Evolutionary conservation across 1,140 invertebrate genomes (phyloP).

Genomic region (Leptinotarsa defecta): DNA sequence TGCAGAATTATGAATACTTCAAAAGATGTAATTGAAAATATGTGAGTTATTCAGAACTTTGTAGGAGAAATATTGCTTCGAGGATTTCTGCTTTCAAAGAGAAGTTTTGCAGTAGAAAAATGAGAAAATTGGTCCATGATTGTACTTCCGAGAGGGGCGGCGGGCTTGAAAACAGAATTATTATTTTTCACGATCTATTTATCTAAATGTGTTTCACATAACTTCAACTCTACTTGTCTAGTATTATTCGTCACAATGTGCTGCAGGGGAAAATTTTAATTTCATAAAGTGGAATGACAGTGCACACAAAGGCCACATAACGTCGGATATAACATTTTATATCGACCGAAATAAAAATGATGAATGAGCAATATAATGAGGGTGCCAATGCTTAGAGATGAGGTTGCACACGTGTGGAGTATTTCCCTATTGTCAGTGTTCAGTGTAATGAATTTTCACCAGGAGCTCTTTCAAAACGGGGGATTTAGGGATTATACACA

Average conservation of each 20-base stretch:
- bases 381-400: not conserved
- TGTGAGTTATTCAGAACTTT: constrained; percentile 6
- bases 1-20: not conserved
- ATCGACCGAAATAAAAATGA: not conserved
- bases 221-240: too few species aligned
- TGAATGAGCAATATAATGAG: not conserved
- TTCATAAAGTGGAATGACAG: too few species aligned
- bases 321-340: not conserved
- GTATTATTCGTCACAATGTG: too few species aligned
- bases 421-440: not conserved
- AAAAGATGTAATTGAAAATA: not conserved
- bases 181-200: too few species aligned
- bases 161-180: too few species aligned
- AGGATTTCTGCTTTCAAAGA: not conserved
- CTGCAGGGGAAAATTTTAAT: too few species aligned
- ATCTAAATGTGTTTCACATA: too few species aligned
- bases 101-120: not conserved
- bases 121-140: not conserved
- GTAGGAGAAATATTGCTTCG: not conserved
- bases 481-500: too few species aligned
- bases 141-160: too few species aligned
- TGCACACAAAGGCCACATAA: too few species aligned
- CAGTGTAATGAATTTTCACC: too few species aligned
- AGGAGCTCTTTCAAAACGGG: too few species aligned
- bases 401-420: not conserved